Base-by-base conservation (phyloP, 2,797 vertebrate genomes). In the Microchirus variegatus region DNA sequence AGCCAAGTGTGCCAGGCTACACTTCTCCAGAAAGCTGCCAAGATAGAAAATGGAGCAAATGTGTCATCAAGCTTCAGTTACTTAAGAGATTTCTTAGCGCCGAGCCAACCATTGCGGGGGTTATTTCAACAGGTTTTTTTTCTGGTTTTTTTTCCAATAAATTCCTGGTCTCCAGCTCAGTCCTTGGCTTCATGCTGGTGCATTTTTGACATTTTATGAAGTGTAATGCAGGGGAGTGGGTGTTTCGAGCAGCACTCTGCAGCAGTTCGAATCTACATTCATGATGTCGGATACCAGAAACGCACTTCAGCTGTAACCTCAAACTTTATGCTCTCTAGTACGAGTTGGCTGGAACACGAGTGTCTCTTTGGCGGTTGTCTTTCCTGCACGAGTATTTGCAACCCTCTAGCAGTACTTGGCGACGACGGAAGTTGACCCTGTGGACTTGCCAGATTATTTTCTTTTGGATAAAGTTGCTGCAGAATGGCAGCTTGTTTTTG, bases 41-140 rank as follows among this genome's bases (percentile, higher is more conserved):
- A 51, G 62, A 38, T 48, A 3, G 11, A 60, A 82, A 63, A 68
- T 17, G 15, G 16, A 63, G 60, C n/a, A 7, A 55, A 53, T 61
- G 59, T 71, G 64, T 77, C 53, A 71, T 79, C 68, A 56, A 18
- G 19, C 56, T 70, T 62, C 36, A 48, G 41, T 65, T 71, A 12
- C 45, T 64, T 63, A 14, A 31, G 44, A 67, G 59, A 51, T 53
- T 59, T 62, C 46, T 55, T 52, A 58, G 45, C 49, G 26, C 59
- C 43, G 49, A 71, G 11, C 41, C 19, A 52, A 51, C 35, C 50
- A 16, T 53, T 56, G 58, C 14, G 0, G 52, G 22, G 60, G 48
- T 55, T 54, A 19, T 10, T 56, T 70, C 46, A 58, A 63, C 56
- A 43, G 16, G 12, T 51, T 64, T 60, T 63, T 54, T 59, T 51